Conservation (phyloP, 2,888 invertebrate species). For the Oegoconia quadripuncta region DNA sequence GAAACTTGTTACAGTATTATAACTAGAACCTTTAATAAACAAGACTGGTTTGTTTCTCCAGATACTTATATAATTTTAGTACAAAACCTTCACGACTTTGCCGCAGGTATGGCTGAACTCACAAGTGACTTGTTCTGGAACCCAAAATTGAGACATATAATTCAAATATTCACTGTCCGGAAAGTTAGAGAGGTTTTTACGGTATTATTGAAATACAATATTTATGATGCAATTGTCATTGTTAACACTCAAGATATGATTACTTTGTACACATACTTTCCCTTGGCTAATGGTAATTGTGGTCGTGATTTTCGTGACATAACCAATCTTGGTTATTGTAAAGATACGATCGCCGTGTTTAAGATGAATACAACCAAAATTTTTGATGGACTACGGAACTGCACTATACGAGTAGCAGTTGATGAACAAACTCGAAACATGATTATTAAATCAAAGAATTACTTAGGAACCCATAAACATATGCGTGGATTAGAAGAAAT, state of each 20-base stretch:
- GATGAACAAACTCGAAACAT: slow-evolving; percentile 12
- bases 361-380: slow-evolving; percentile 8
- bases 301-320: slow-evolving; percentile 12
- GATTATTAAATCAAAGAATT: slow-evolving; percentile 1
- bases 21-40: slow-evolving; percentile 1
- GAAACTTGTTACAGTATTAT: slow-evolving; percentile 7
- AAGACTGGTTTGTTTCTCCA: slow-evolving; percentile 2
- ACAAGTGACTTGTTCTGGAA: slow-evolving; percentile 20
- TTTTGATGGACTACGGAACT: slow-evolving; percentile 8
- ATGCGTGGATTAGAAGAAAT: slow-evolving; percentile 7
- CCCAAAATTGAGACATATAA: slow-evolving; percentile 17
- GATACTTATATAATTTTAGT: slow-evolving; percentile 16
- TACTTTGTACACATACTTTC: no score
- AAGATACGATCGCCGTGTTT: slow-evolving; percentile 1
- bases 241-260: neutral
- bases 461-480: neutral
- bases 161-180: slow-evolving; percentile 5
- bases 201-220: slow-evolving; percentile 2
- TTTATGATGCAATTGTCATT: slow-evolving; percentile 5
- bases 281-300: slow-evolving; percentile 16
- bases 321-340: slow-evolving; percentile 10
- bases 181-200: slow-evolving; percentile 1
- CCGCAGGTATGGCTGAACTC: neutral
- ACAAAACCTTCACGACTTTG: slow-evolving; percentile 6
- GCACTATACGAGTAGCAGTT: slow-evolving; percentile 12